Evolutionary conservation across 2,113 vertebrate species (phyloP).

Genomic region (Triplophysa rosa): DNA sequence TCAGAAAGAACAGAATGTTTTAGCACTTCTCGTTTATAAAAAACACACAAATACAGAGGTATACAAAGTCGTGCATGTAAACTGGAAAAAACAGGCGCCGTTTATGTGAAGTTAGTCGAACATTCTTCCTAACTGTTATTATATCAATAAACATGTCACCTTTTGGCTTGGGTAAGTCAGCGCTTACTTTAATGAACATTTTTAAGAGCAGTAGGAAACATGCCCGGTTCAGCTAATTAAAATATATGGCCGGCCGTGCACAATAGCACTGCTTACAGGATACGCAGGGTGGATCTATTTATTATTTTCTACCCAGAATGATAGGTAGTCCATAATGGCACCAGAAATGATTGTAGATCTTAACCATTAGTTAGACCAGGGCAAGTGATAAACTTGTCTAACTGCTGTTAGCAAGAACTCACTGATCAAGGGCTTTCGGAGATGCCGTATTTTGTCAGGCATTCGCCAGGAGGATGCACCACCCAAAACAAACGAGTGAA

Average conservation of each 20-base stretch:
- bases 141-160: conserved; percentile 49
- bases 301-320: not conserved
- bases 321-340: no score
- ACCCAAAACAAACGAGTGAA: not conserved
- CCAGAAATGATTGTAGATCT: no score
- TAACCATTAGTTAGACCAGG: no score
- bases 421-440: not conserved
- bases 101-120: conserved; percentile 33
- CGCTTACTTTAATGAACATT: conserved; percentile 43
- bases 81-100: not conserved
- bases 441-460: not conserved
- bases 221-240: conserved; percentile 48
- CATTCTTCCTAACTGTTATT: conserved; percentile 33
- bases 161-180: conserved; percentile 45
- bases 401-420: not conserved
- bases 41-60: conserved; percentile 16
- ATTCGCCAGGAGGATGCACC: conserved; percentile 20
- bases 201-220: conserved; percentile 52
- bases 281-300: not conserved
- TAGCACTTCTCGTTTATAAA: not conserved
- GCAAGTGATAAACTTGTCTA: no score
- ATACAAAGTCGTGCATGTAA: not conserved
- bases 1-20: not conserved
- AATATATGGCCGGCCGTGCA: conserved; percentile 47
- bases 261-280: conserved; percentile 2